Percentiles rank a stretch among this genome's conserved stretches.
phyloP scores from a whole-genome alignment of 1,140 invertebrate species.

The Mesaphorura yosii region DNA sequence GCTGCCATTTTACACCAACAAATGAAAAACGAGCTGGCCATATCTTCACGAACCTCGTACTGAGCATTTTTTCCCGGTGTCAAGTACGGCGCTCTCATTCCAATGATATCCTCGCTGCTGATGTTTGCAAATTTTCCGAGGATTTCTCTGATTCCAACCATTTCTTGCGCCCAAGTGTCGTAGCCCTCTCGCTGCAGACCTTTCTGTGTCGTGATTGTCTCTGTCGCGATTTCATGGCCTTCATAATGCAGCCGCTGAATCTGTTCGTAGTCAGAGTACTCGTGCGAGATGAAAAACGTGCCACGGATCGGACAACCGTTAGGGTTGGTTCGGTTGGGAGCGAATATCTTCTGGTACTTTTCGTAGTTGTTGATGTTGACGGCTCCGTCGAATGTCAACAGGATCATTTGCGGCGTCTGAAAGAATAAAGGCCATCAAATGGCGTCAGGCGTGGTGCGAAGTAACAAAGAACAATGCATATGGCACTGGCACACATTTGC shows the following conservation, averaged over 20 bases:
- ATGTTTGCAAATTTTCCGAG: constrained; percentile 69
- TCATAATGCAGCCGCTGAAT: constrained; percentile 74
- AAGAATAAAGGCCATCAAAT: constrained; percentile 35
- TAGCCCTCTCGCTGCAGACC: constrained; percentile 76
- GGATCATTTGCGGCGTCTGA: constrained; percentile 83
- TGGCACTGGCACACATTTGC: background rate
- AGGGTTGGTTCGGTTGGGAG: constrained; percentile 64
- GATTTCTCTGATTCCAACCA: constrained; percentile 85
- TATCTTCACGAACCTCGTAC: constrained; percentile 55
- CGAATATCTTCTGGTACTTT: constrained; percentile 74
- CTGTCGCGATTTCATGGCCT: constrained; percentile 83
- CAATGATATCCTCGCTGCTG: constrained; percentile 65
- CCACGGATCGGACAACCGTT: constrained; percentile 80
- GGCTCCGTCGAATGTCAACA: constrained; percentile 79
- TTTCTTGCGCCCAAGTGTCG: constrained; percentile 83
- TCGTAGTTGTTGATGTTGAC: constrained; percentile 85
- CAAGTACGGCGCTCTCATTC: constrained; percentile 77
- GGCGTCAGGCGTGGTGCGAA: too few species aligned
- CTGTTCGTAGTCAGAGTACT: constrained; percentile 89
- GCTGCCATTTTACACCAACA: background rate
- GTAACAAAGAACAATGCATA: background rate
- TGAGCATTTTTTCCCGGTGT: constrained; percentile 83
- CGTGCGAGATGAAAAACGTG: constrained; percentile 89
- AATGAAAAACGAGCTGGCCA: background rate
- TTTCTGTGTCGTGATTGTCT: constrained; percentile 65